Conservation (phyloP, 2,888 invertebrate genomes). For the Beris morrisii region DNA sequence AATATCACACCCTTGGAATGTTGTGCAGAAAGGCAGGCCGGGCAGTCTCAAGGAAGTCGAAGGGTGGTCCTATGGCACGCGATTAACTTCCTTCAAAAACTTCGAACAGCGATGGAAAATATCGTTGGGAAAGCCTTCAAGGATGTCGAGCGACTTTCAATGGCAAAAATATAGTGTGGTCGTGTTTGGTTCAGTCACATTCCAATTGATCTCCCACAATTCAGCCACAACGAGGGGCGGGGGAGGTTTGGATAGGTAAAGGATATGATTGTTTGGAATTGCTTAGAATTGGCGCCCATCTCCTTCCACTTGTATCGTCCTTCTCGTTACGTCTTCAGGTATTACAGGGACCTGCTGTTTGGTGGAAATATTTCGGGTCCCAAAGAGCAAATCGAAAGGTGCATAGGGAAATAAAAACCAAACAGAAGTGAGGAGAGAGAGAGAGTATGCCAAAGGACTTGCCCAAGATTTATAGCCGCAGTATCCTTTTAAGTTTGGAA, state of each 20-base stretch:
- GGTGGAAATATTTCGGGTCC: conserved; percentile 6
- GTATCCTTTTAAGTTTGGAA: conserved; percentile 21
- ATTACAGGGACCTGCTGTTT: too few species aligned
- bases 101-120: neutral
- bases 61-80: conserved; percentile 30
- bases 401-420: neutral
- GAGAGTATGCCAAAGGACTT: conserved; percentile 16
- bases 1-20: conserved; percentile 29
- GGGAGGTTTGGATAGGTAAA: conserved; percentile 8
- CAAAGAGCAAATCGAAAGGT: conserved; percentile 19
- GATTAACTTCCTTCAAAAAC: conserved; percentile 35
- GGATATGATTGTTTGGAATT: conserved; percentile 27
- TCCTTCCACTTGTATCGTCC: too few species aligned
- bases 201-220: conserved; percentile 30
- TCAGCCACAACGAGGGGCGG: neutral
- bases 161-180: conserved; percentile 10
- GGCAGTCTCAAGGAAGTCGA: conserved; percentile 8
- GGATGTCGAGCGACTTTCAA: conserved; percentile 7
- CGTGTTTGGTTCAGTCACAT: conserved; percentile 10
- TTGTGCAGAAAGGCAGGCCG: neutral
- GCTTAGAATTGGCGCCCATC: neutral
- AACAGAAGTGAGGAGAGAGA: conserved; percentile 4
- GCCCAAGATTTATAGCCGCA: conserved; percentile 20
- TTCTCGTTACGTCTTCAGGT: too few species aligned
- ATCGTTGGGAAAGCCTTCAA: conserved; percentile 3